Evolutionary conservation across 2,113 vertebrate species (phyloP), one percentile per base, ranked within the genome.

Genomic region (Andinoacara biseriatus): DNA sequence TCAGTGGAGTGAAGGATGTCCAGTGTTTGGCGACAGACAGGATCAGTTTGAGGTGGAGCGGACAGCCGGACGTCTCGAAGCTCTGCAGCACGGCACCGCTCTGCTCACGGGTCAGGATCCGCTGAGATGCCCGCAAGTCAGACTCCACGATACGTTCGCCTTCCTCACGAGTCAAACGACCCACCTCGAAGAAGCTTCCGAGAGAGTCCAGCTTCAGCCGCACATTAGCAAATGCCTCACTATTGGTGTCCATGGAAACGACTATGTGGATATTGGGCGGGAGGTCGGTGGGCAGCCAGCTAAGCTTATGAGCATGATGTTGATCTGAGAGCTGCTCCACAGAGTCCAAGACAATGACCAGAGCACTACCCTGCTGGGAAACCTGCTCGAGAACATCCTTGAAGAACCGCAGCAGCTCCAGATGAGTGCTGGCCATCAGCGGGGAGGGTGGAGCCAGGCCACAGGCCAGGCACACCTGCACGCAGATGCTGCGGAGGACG

Each of bases 311-410:
- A 1, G 94, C 76, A 0, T 60, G 82, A 14, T 57, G 74, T 1
- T 35, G 58, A 3, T 90, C 74, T 3, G 95, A 87, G 1, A 98
- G 89, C 13, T 92, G 94, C 9, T 97, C 96, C 79, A 96, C 5
- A 0, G 92, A 91, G 24, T 96, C 97, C 29, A 97, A 89, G 59
- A 98, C 75, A 7, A 99, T n/a, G 29, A 97, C 81, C 0, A 97
- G 87, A 0, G 93, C 90, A 1, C 92, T 81, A 14, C 95, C 94
- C 20, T 90, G 74, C 15, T 54, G 58, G 5, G 96, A 96, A 17
- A 93, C 90, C 0, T 90, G 86, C 3, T 84, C 90, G 0, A 98
- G 95, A 20, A 96, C 72, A 11, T 76, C 49, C 18, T 91, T 93
- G 82, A 98, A 96, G 81, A 96, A 94, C 10, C 85, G 84, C 1